Evolutionary conservation across 1,140 invertebrate species (phyloP).

Genomic region (Saxidomus purpurata): DNA sequence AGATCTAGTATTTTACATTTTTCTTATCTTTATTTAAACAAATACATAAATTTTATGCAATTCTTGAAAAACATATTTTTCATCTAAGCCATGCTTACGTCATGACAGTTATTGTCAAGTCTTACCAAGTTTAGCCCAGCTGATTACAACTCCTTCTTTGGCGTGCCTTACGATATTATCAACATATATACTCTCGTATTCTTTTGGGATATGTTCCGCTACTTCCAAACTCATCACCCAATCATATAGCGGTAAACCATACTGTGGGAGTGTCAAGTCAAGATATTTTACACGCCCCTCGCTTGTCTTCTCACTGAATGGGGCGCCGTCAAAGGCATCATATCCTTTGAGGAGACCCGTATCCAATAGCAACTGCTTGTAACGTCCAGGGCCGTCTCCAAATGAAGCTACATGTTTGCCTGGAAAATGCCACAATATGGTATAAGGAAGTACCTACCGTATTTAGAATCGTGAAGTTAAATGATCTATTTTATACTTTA

Average conservation of each 20-base stretch:
- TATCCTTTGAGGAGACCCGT: slow-evolving; percentile 24
- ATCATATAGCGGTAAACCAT: slow-evolving; percentile 68
- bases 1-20: too few relatives aligned
- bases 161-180: slow-evolving; percentile 67
- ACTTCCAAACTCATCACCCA: slow-evolving; percentile 70
- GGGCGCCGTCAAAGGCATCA: slow-evolving; percentile 68
- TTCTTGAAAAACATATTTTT: too few relatives aligned
- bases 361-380: slow-evolving; percentile 46
- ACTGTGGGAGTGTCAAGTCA: slow-evolving; percentile 67
- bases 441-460: too few relatives aligned
- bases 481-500: too few relatives aligned
- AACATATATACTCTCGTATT: slow-evolving; percentile 54
- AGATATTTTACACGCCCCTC: slow-evolving; percentile 61
- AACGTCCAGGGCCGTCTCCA: slow-evolving; percentile 66
- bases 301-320: slow-evolving; percentile 61
- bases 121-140: slow-evolving; percentile 61
- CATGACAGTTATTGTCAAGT: too few relatives aligned
- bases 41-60: too few relatives aligned
- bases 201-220: slow-evolving; percentile 67
- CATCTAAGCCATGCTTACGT: too few relatives aligned
- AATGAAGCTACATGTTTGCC: slow-evolving; percentile 62
- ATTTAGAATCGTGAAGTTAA: too few relatives aligned
- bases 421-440: too few relatives aligned
- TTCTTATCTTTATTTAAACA: too few relatives aligned
- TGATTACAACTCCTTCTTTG: slow-evolving; percentile 65